Percentiles rank a stretch among this genome's conserved stretches.
Evolutionary conservation across 2,888 invertebrate species (phyloP).

Genomic region (Coelogynopora nodosa): DNA sequence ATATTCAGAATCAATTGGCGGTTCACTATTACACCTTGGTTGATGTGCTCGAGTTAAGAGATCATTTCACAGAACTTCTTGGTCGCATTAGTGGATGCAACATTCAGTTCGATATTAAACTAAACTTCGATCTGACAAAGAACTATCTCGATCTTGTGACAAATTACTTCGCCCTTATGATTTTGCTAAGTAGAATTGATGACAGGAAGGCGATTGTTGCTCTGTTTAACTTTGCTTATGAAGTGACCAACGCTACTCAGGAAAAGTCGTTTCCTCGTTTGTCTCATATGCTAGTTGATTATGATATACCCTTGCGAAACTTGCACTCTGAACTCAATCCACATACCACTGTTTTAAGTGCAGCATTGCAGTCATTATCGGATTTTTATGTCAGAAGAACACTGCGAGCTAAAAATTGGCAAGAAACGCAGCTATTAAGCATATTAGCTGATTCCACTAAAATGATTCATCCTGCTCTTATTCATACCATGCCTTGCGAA

Average conservation of each 20-base stretch:
- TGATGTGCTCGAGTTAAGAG: slow-evolving; percentile 90
- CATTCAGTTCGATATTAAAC: slow-evolving; percentile 81
- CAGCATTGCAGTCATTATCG: slow-evolving; percentile 81
- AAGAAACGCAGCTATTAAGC: slow-evolving; percentile 69
- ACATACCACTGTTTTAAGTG: slow-evolving; percentile 72
- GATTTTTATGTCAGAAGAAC: slow-evolving; percentile 80
- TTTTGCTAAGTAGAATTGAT: slow-evolving; percentile 91
- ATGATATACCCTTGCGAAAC: slow-evolving; percentile 87
- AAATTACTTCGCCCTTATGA: slow-evolving; percentile 90
- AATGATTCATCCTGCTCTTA: slow-evolving; percentile 85
- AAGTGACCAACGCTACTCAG: slow-evolving; percentile 70
- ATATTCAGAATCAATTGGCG: slow-evolving; percentile 91
- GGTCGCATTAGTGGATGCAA: slow-evolving; percentile 96
- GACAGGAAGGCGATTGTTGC: slow-evolving; percentile 94
- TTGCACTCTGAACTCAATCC: slow-evolving; percentile 93
- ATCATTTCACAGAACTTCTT: slow-evolving; percentile 65
- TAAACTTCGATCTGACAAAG: slow-evolving; percentile 92
- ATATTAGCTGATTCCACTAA: slow-evolving; percentile 89
- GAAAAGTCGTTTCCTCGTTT: slow-evolving; percentile 76
- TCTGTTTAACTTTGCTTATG: slow-evolving; percentile 93
- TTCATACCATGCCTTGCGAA: slow-evolving; percentile 94
- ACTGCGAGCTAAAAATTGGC: slow-evolving; percentile 86
- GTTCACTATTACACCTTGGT: slow-evolving; percentile 98
- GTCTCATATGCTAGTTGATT: slow-evolving; percentile 95
- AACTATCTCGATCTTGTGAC: slow-evolving; percentile 89